phyloP scores from a whole-genome alignment of 2,797 vertebrate species.

The Petrocephalus schoutedeni region DNA sequence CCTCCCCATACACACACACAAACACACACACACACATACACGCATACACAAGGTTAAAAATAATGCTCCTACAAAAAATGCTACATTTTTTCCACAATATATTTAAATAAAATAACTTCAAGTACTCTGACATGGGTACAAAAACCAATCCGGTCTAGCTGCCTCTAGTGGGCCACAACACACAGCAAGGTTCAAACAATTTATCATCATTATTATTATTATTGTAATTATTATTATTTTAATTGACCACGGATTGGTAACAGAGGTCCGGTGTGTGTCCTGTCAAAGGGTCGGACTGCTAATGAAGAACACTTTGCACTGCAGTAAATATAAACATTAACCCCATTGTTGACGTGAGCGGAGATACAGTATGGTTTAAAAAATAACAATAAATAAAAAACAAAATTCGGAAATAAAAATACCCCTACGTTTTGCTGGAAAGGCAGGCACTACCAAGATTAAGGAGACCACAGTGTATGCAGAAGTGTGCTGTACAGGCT shows the following conservation, averaged over 20 bases:
- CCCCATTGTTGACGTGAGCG: slow-evolving; percentile 66
- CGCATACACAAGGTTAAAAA: slow-evolving; percentile 78
- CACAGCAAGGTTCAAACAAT: slow-evolving; percentile 92
- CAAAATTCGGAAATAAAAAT: slow-evolving; percentile 67
- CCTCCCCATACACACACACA: slow-evolving; percentile 22
- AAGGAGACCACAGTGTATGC: slow-evolving; percentile 99
- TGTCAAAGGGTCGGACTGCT: slow-evolving; percentile 82
- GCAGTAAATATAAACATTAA: slow-evolving; percentile 78
- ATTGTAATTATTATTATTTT: neutral
- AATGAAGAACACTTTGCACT: slow-evolving; percentile 79
- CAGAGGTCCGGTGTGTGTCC: slow-evolving; percentile 78
- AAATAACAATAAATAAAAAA: slow-evolving; percentile 74
- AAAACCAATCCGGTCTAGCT: slow-evolving; percentile 89
- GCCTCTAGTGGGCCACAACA: slow-evolving; percentile 94
- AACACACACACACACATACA: slow-evolving; percentile 10
- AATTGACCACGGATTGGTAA: neutral
- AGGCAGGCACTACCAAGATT: slow-evolving; percentile 99
- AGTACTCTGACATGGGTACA: slow-evolving; percentile 99
- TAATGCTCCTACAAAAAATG: slow-evolving; percentile 99
- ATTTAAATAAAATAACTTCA: slow-evolving; percentile 99
- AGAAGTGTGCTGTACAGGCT: slow-evolving; percentile 99
- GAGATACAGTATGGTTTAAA: slow-evolving; percentile 87
- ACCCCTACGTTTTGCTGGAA: slow-evolving; percentile 99
- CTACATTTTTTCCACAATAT: slow-evolving; percentile 97
- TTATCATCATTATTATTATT: slow-evolving; percentile 76